Evolutionary conservation across 2,888 invertebrate species (phyloP), one percentile per base, ranked within the genome.

Genomic region (Octonoba sinensis): DNA sequence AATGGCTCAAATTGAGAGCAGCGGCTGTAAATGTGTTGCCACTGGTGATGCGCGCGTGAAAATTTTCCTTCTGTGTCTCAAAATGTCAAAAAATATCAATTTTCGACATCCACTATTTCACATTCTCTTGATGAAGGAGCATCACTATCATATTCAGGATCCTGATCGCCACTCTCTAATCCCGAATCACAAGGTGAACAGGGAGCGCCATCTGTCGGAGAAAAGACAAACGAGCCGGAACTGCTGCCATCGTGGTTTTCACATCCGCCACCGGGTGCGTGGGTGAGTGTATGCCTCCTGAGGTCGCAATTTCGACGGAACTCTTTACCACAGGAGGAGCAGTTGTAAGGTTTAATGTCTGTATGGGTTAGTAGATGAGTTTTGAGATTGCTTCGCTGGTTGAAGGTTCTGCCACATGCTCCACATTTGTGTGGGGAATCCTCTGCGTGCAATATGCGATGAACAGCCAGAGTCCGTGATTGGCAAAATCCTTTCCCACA

Each of bases 401-500:
- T 96, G 89, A 96, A 96, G 88, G 94, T 94, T 86, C 96, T 91
- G 87, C 94, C 93, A 90, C 96, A 96, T 0, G 96, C 95, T 0
- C 96, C 95, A 87, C 96, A 96, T 88, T 96, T 96, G 90, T 96
- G 96, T 0, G 96, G 96, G 1, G 96, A 96, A 88, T 96, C 96
- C 88, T 96, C 96, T 93, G 96, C 94, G 89, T 96, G 96, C 12
- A 96, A 92, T 76, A 96, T 96, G 90, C 96, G 95, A 90, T 98
- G 98, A 3, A 97, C 97, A 16, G 97, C 96, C 85, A 99, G 90
- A 0, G 98, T 99, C 86, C 98, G 91, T 18, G 96, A 95, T 88
- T 99, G 97, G 88, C 98, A 97, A 91, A 99, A 99, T 1, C 98
- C 98, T 89, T 98, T 98, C 71, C 96, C 96, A 88, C 98, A 99